A percentile compares a stretch with the other conserved stretches of the same genome.
phyloP scores from a whole-genome alignment of 2,113 vertebrate genomes.

The Siniperca knerii region DNA sequence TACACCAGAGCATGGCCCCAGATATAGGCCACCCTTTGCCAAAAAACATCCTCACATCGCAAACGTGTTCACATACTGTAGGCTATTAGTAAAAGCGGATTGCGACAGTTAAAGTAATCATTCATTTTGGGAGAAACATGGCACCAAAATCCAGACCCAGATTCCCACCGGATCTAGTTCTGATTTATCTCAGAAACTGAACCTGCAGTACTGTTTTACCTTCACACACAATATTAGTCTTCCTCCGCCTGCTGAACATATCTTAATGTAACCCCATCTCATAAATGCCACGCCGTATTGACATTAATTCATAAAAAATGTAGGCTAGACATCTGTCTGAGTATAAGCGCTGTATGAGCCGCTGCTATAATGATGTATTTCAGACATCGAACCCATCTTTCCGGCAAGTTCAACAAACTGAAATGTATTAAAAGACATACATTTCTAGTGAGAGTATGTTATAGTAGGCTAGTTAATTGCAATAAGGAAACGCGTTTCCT shows the following conservation, averaged over 20 bases:
- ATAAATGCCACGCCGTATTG: constrained; percentile 64
- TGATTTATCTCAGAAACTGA: constrained; percentile 69
- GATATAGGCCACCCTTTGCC: constrained; percentile 72
- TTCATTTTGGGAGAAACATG: constrained; percentile 69
- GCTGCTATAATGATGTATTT: constrained; percentile 27
- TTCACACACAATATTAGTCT: constrained; percentile 44
- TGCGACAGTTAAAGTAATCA: constrained; percentile 65
- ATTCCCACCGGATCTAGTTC: constrained; percentile 62
- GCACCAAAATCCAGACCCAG: constrained; percentile 58
- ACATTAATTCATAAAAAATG: constrained; percentile 70
- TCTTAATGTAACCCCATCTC: constrained; percentile 63
- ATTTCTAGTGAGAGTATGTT: background rate
- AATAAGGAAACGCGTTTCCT: constrained; percentile 60
- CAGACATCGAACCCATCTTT: background rate
- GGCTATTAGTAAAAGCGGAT: constrained; percentile 22
- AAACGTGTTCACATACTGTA: constrained; percentile 42
- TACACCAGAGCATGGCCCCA: constrained; percentile 66
- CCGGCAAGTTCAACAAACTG: constrained; percentile 49
- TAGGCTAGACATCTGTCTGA: constrained; percentile 70
- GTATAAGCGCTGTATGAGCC: constrained; percentile 34
- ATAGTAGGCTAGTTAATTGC: background rate
- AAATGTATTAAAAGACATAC: background rate
- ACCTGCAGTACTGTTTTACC: constrained; percentile 61
- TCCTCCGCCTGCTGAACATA: constrained; percentile 41
- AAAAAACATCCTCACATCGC: constrained; percentile 48